Evolutionary conservation across 2,797 vertebrate species (phyloP).

Genomic region (Molossus molossus): DNA sequence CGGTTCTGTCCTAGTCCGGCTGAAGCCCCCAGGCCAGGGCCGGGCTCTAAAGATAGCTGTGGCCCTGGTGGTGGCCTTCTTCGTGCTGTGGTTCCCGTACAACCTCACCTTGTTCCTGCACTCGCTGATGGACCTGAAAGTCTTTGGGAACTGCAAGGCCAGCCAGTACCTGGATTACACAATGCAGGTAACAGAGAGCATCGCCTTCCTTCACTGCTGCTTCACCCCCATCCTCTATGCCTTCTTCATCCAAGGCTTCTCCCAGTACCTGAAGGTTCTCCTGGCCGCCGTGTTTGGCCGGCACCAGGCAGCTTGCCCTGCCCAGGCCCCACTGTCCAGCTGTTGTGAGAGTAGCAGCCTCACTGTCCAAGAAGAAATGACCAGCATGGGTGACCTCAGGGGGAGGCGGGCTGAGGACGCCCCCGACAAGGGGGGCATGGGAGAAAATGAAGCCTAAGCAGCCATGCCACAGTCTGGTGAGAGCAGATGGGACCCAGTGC

Average conservation of each 20-base stretch:
- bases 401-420: background rate
- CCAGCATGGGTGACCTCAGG: constrained; percentile 65
- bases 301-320: constrained; percentile 22
- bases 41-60: constrained; percentile 83
- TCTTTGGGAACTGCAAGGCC: constrained; percentile 87
- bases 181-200: constrained; percentile 89
- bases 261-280: constrained; percentile 81
- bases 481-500: background rate
- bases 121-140: constrained; percentile 87
- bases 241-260: constrained; percentile 87
- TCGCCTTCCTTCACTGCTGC: constrained; percentile 90
- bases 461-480: background rate
- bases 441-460: background rate
- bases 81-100: constrained; percentile 91
- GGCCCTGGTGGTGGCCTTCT: constrained; percentile 88
- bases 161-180: constrained; percentile 89
- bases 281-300: constrained; percentile 69
- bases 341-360: constrained; percentile 75
- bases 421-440: rapidly evolving
- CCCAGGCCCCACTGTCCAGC: constrained; percentile 73
- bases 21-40: constrained; percentile 76
- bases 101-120: constrained; percentile 89
- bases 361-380: constrained; percentile 81
- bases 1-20: constrained; percentile 49
- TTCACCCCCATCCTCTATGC: constrained; percentile 90